Evolutionary conservation across 2,888 invertebrate genomes (phyloP).

Genomic region (Theodoxus fluviatilis): DNA sequence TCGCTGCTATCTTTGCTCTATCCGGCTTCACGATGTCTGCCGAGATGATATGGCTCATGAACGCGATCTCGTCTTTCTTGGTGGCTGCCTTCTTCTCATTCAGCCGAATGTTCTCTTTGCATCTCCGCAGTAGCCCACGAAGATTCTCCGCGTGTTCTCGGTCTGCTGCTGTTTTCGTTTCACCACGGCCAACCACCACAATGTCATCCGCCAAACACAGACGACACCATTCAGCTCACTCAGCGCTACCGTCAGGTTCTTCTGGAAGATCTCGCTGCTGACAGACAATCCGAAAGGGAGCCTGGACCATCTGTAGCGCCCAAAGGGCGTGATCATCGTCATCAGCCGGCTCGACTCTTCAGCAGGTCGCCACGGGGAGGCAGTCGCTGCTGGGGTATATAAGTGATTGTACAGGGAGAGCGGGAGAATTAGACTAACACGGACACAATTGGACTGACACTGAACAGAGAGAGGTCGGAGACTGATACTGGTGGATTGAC

Average conservation of each 20-base stretch:
- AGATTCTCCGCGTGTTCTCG: conserved; percentile 29
- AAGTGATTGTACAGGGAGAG: too few relatives aligned
- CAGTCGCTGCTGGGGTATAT: too few relatives aligned
- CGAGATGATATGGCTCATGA: conserved; percentile 35
- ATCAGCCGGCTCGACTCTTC: conserved; percentile 36
- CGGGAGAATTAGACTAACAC: too few relatives aligned
- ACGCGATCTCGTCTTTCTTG: conserved; percentile 22
- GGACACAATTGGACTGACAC: too few relatives aligned
- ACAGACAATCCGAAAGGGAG: conserved; percentile 20
- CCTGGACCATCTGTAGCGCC: conserved; percentile 28
- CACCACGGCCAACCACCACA: conserved; percentile 32
- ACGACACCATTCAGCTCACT: conserved; percentile 31
- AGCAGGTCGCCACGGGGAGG: too few relatives aligned
- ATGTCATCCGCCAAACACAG: conserved; percentile 34
- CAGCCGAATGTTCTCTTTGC: conserved; percentile 19
- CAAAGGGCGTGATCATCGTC: conserved; percentile 42
- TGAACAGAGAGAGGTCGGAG: too few relatives aligned
- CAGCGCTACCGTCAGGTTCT: conserved; percentile 31
- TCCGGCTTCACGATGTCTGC: conserved; percentile 34
- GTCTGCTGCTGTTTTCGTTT: conserved; percentile 27
- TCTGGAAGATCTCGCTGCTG: conserved; percentile 36
- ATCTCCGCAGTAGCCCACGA: conserved; percentile 21
- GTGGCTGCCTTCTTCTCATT: conserved; percentile 23
- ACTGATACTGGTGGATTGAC: too few relatives aligned
- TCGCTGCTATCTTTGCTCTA: conserved; percentile 32